Conservation (phyloP, 2,888 invertebrate genomes). For the Trachelus troglodyta region DNA sequence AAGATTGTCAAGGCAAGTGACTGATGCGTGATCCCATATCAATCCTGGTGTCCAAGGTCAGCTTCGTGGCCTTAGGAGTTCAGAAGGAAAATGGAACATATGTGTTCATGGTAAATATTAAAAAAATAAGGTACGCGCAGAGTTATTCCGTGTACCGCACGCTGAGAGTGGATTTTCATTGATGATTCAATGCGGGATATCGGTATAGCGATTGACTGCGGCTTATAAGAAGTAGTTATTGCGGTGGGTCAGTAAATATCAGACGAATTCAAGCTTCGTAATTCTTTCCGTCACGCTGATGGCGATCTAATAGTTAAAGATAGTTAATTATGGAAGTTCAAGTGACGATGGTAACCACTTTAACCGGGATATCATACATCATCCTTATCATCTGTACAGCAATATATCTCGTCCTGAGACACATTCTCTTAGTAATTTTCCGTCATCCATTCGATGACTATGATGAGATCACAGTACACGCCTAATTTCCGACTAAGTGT, state of each 20-base stretch:
- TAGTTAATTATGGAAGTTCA: conserved; percentile 3
- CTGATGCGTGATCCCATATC: background rate
- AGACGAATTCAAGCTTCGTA: conserved; percentile 22
- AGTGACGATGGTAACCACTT: background rate
- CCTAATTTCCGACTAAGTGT: conserved; percentile 13
- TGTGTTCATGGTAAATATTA: background rate
- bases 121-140: background rate
- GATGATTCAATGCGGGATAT: background rate
- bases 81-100: background rate
- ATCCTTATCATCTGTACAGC: background rate
- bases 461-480: background rate
- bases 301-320: background rate
- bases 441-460: background rate
- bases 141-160: background rate
- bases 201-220: background rate
- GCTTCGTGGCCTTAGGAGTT: background rate
- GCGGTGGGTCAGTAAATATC: conserved; percentile 38
- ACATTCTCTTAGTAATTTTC: background rate
- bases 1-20: background rate
- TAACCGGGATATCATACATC: background rate
- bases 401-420: background rate
- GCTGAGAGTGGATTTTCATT: background rate
- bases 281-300: background rate
- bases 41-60: background rate
- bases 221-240: conserved; percentile 32